These are phyloP conservation scores for Prionace glauca DNA, from an alignment of 2,797 vertebrate species.

Conservation along the genomic window DNA sequence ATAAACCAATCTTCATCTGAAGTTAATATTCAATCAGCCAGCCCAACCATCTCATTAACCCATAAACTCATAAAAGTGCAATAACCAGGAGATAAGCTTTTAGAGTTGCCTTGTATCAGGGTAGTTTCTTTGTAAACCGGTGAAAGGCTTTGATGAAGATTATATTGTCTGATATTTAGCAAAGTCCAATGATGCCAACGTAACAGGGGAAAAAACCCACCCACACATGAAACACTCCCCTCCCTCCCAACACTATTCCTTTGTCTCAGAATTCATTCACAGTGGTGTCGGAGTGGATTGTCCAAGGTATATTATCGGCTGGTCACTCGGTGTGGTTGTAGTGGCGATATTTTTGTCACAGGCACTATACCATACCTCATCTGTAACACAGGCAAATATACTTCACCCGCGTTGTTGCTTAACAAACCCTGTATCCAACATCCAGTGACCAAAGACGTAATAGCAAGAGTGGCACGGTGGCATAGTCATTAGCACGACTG, in stretches of 20 bases:
- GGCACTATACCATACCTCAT: neutral
- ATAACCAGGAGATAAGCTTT: neutral
- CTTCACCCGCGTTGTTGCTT: neutral
- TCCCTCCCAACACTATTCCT: neutral
- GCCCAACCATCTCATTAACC: neutral
- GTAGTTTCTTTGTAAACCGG: neutral
- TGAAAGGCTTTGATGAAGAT: neutral
- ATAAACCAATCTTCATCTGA: neutral
- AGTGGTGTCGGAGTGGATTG: neutral
- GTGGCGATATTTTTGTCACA: neutral
- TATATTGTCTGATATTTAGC: neutral
- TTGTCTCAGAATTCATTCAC: neutral
- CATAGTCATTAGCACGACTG: too few relatives aligned
- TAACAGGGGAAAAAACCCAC: neutral
- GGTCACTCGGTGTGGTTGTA: neutral
- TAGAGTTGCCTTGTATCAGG: neutral
- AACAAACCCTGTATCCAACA: neutral
- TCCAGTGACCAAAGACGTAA: neutral
- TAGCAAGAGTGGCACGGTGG: too few relatives aligned
- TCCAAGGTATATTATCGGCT: neutral
- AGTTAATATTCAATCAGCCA: slow-evolving; percentile 16
- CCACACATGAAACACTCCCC: neutral
- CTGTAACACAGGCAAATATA: neutral
- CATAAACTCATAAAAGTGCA: slow-evolving; percentile 30
- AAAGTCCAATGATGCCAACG: neutral